These are phyloP conservation scores for Discoglossus pictus DNA, from an alignment of 2,797 vertebrate species.

Conservation along the genomic window DNA sequence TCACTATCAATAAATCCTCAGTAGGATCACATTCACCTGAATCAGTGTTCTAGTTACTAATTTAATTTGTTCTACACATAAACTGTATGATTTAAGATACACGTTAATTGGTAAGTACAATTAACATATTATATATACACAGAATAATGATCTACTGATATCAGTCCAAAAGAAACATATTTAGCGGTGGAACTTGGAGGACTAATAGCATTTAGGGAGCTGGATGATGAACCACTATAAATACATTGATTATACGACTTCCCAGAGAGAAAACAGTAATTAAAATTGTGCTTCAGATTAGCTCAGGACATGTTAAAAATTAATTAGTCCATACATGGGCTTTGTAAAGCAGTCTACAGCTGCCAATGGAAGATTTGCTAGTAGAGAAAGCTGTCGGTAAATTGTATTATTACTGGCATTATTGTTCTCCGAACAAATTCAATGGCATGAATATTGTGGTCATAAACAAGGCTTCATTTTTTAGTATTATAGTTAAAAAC, in stretches of 20 bases:
- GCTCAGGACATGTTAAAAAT: slow-evolving; percentile 64
- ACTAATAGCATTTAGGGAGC: slow-evolving; percentile 51
- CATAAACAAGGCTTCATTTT: too few species aligned
- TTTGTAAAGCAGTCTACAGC: slow-evolving; percentile 54
- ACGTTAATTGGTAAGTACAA: too few species aligned
- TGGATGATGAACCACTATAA: slow-evolving; percentile 55
- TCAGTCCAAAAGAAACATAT: slow-evolving; percentile 56
- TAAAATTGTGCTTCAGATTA: slow-evolving; percentile 63
- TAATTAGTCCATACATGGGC: slow-evolving; percentile 58
- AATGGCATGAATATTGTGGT: too few species aligned
- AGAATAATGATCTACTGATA: slow-evolving; percentile 53
- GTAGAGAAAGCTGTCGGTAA: slow-evolving; percentile 24
- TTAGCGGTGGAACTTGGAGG: slow-evolving; percentile 55
- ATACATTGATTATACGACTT: slow-evolving; percentile 61
- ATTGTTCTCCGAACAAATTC: too few species aligned
- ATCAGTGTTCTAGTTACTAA: too few species aligned
- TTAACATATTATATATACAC: too few species aligned
- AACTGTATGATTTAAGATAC: too few species aligned
- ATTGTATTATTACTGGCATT: too few species aligned
- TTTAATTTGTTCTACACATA: too few species aligned
- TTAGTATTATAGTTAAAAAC: too few species aligned
- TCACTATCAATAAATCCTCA: too few species aligned
- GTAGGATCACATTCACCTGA: too few species aligned
- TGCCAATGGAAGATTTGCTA: slow-evolving; percentile 57
- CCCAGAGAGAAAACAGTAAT: slow-evolving; percentile 63